Evolutionary conservation across 2,888 invertebrate species (phyloP), one percentile per base, ranked within the genome.

Genomic region (Sisyra nigra): DNA sequence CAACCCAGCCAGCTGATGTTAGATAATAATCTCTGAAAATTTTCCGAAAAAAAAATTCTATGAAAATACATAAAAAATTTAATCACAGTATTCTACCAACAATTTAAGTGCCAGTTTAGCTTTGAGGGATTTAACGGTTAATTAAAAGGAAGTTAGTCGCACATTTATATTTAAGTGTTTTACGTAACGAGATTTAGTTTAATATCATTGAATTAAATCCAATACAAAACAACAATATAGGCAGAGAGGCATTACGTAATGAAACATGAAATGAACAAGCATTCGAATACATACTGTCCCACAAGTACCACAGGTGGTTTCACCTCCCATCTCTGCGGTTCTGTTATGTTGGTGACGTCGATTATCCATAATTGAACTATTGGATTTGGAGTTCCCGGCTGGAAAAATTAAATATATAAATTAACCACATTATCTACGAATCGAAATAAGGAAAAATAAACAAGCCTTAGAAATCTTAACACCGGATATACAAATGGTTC

Each of bases 1-100:
- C 80, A 54, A 88, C 77, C 93, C 93, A 94, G 49, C 82, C 80
- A 47, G 89, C 89, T 52, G 87, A 85, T 60, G 88, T 89, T 60
- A 94, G 69, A 67, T 94, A 93, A 67, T 81, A 83, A 57, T 93
- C 92, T 65, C 89, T 91, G 67, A 33, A 66, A 59, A 41, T 11
- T 37, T 30, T 31, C n/a, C n/a, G n/a, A 29, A 32, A 24, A 24
- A 5, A 24, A 5, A 5, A 40, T 19, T 29, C 30, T 2, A 30
- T 29, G 14, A 19, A 39, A 15, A 30, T 18, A 19, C 15, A 18
- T 10, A 18, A 19, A 18, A 18, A n/a, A n/a, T n/a, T n/a, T n/a
- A n/a, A n/a, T n/a, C n/a, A n/a, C n/a, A n/a, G n/a, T n/a, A n/a
- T n/a, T n/a, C n/a, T n/a, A n/a, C n/a, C n/a, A n/a, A n/a, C n/a